These are phyloP conservation scores for Xerus inauris DNA, from an alignment of 2,113 vertebrate genomes.

Conservation along the genomic window DNA sequence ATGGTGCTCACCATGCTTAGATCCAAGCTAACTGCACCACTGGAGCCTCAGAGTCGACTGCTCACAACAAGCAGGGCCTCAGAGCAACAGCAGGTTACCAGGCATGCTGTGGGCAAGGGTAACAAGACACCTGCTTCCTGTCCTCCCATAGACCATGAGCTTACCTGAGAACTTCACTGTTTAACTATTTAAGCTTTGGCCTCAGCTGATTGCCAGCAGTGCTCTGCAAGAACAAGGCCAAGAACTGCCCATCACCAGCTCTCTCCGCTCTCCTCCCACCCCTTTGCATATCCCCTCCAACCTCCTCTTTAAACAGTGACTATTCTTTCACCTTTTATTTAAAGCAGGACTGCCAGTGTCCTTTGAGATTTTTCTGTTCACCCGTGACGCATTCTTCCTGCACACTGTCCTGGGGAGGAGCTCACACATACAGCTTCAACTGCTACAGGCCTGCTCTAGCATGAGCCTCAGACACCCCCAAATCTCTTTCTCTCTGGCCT, in stretches of 20 bases:
- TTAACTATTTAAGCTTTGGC: constrained; percentile 66
- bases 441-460: background rate
- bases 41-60: background rate
- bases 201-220: background rate
- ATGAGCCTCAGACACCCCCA: background rate
- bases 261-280: background rate
- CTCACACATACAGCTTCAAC: background rate
- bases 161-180: constrained; percentile 1
- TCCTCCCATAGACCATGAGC: background rate
- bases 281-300: background rate
- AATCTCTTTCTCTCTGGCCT: background rate
- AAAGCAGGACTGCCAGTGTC: background rate
- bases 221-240: background rate
- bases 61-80: constrained; percentile 12
- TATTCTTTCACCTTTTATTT: background rate
- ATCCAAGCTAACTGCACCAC: background rate
- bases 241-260: background rate
- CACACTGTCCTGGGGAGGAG: background rate
- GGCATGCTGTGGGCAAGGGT: constrained; percentile 61
- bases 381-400: background rate
- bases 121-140: constrained; percentile 60
- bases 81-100: constrained; percentile 77
- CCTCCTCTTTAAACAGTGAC: background rate
- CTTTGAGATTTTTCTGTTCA: background rate
- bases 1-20: constrained; percentile 76